Evolutionary conservation across 2,113 vertebrate species (phyloP).

Genomic region (Craseonycteris thonglongyai): DNA sequence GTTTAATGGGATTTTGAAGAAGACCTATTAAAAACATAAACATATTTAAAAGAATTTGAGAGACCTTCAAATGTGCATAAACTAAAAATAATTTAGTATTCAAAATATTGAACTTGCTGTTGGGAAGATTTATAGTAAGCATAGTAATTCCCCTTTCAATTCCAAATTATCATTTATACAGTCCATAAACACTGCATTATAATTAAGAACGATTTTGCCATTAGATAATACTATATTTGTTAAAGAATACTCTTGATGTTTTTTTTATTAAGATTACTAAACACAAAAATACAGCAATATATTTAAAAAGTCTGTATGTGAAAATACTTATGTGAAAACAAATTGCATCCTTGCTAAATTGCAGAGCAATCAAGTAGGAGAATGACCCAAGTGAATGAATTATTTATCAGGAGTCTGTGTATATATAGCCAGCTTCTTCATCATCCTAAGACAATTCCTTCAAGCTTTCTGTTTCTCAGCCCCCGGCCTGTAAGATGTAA

Average conservation of each 20-base stretch:
- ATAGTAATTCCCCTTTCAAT: conserved; percentile 55
- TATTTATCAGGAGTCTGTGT: conserved; percentile 23
- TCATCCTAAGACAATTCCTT: not conserved
- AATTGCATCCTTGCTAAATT: conserved; percentile 22
- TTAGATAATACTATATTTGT: conserved; percentile 29
- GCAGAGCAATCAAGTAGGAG: not conserved
- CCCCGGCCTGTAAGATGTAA: not conserved
- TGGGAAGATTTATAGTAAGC: conserved; percentile 64
- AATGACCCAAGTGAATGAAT: conserved; percentile 20
- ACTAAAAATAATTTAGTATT: conserved; percentile 50
- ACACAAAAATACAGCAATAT: conserved; percentile 10
- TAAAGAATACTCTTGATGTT: conserved; percentile 48
- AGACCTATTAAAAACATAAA: not conserved
- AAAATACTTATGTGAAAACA: conserved; percentile 38
- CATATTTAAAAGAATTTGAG: not conserved
- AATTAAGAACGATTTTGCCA: conserved; percentile 64
- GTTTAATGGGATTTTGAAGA: not conserved
- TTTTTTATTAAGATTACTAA: conserved; percentile 51
- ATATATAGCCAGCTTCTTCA: not conserved
- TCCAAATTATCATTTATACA: conserved; percentile 42
- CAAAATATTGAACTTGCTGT: conserved; percentile 3
- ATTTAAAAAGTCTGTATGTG: not conserved
- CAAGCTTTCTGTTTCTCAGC: not conserved
- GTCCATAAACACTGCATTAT: conserved; percentile 51
- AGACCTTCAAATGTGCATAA: conserved; percentile 19